phyloP scores from a whole-genome alignment of 2,797 vertebrate genomes.

The Parauchenoglanis ngamensis region DNA sequence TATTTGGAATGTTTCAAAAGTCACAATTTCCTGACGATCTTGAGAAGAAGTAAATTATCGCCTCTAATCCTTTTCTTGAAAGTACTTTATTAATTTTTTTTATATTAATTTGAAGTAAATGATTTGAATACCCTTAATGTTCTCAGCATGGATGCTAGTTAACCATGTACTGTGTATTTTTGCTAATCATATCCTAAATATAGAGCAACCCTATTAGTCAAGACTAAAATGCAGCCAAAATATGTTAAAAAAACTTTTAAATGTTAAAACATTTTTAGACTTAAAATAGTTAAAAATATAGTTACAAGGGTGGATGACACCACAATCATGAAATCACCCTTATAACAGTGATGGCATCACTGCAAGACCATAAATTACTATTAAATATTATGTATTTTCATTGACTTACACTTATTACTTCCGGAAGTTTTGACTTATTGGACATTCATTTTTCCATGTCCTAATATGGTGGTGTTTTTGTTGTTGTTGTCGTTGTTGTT shows the following conservation, averaged over 20 bases:
- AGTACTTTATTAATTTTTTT: neutral
- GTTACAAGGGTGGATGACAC: neutral
- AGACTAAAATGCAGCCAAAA: neutral
- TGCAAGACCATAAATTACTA: neutral
- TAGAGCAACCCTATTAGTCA: neutral
- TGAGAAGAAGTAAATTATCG: neutral
- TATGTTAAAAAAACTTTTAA: too few species aligned
- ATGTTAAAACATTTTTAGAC: neutral
- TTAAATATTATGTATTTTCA: neutral
- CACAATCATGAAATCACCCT: neutral
- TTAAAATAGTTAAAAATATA: too few species aligned
- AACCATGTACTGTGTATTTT: neutral
- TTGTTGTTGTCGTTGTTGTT: neutral
- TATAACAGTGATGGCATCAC: neutral
- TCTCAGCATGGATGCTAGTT: neutral
- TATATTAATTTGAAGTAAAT: neutral
- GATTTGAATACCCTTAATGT: neutral
- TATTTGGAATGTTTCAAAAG: neutral
- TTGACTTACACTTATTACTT: neutral
- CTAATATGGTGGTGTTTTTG: neutral
- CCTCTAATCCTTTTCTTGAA: neutral
- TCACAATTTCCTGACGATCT: neutral
- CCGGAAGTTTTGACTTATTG: neutral
- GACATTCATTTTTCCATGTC: neutral
- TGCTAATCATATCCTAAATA: neutral